These are phyloP conservation scores for Aleiodes alternator DNA, from an alignment of 2,888 invertebrate genomes.

Conservation along the genomic window DNA sequence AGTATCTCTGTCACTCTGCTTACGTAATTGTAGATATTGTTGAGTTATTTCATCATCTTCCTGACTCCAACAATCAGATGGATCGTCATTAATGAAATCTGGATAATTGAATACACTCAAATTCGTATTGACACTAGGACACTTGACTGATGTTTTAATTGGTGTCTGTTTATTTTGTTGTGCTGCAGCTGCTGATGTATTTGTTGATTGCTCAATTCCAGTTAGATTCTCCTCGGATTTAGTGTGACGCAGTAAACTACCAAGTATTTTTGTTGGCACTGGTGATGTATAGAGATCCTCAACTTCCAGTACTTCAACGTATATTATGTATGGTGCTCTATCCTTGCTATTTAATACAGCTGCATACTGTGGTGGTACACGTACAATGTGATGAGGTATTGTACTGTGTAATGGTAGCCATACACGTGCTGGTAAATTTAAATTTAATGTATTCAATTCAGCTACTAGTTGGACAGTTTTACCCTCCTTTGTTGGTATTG, in stretches of 20 bases:
- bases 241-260: conserved; percentile 88
- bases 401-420: conserved; percentile 96
- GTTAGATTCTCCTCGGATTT: conserved; percentile 95
- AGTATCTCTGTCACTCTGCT: conserved; percentile 81
- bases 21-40: conserved; percentile 83
- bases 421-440: conserved; percentile 97
- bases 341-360: conserved; percentile 99
- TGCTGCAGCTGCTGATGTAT: conserved; percentile 64
- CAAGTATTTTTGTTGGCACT: conserved; percentile 92
- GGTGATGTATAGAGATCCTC: conserved; percentile 89
- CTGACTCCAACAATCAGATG: conserved; percentile 93
- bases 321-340: conserved; percentile 98
- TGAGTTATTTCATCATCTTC: conserved; percentile 96
- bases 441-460: conserved; percentile 93
- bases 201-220: conserved; percentile 71
- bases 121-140: conserved; percentile 46
- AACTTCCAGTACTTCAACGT: conserved; percentile 96
- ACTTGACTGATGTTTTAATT: conserved; percentile 5
- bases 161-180: conserved; percentile 60
- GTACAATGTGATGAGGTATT: conserved; percentile 92
- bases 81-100: conserved; percentile 77
- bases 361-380: conserved; percentile 97
- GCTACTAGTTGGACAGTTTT: conserved; percentile 95
- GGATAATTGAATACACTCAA: conserved; percentile 70
- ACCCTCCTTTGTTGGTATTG: conserved; percentile 91